A percentile compares a stretch with the other conserved stretches of the same genome.
Evolutionary conservation across 2,888 invertebrate species (phyloP).

Genomic region (Operophtera brumata): DNA sequence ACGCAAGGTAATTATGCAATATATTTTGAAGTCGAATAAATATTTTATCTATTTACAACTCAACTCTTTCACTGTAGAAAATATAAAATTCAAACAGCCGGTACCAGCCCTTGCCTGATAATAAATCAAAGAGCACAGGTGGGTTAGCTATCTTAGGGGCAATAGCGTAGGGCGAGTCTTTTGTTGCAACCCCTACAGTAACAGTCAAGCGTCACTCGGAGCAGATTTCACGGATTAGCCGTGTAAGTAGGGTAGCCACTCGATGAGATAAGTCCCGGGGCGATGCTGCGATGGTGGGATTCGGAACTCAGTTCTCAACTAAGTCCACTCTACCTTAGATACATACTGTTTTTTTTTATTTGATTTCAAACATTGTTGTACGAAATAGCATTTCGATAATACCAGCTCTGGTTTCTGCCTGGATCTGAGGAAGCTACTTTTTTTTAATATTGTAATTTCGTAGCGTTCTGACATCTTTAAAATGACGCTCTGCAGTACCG

Average conservation of each 20-base stretch:
- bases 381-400: too few species aligned
- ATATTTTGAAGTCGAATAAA: neutral
- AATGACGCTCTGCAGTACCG: too few species aligned
- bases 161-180: constrained; percentile 30
- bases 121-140: constrained; percentile 33
- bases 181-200: constrained; percentile 27
- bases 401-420: too few species aligned
- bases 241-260: constrained; percentile 22
- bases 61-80: constrained; percentile 4
- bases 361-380: too few species aligned
- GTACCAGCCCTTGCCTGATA: constrained; percentile 20
- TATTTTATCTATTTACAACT: neutral
- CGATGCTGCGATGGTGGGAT: neutral
- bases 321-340: neutral
- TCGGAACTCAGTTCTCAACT: neutral
- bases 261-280: constrained; percentile 19
- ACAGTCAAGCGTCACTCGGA: constrained; percentile 46
- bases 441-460: too few species aligned
- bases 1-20: neutral
- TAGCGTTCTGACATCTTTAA: too few species aligned
- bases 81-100: constrained; percentile 3
- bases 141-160: constrained; percentile 29
- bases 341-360: too few species aligned
- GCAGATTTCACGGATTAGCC: constrained; percentile 52
- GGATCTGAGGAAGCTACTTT: too few species aligned